Conservation (phyloP, 2,797 vertebrate species). For the Sebastes miniatus region DNA sequence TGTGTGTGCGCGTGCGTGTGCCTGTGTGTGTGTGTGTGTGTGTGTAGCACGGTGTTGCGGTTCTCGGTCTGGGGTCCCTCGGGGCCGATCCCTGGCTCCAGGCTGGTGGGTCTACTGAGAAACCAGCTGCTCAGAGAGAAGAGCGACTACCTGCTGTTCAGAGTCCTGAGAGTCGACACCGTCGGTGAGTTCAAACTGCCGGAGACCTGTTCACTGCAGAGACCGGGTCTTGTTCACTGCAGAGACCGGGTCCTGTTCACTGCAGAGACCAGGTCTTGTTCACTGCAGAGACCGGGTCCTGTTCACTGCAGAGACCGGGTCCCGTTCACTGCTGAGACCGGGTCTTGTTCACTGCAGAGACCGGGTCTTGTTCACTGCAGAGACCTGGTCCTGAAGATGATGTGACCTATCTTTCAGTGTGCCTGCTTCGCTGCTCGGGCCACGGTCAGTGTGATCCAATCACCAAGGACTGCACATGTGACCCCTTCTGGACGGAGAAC, state of each 20-base stretch:
- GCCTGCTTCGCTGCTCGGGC: constrained; percentile 88
- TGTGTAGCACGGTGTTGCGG: constrained; percentile 83
- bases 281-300: too few species aligned
- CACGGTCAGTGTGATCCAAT: constrained; percentile 91
- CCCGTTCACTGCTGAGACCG: too few species aligned
- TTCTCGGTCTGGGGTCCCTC: constrained; percentile 86
- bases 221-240: too few species aligned
- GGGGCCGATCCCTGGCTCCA: constrained; percentile 79
- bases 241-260: too few species aligned
- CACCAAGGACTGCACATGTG: constrained; percentile 88
- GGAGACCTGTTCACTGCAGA: neutral
- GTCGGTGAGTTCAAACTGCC: constrained; percentile 79
- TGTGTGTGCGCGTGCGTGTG: neutral
- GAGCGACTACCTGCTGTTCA: constrained; percentile 88
- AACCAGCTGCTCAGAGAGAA: constrained; percentile 86
- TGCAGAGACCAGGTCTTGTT: too few species aligned
- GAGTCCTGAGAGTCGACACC: constrained; percentile 88
- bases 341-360: too few species aligned
- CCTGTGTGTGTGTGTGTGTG: neutral
- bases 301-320: too few species aligned
- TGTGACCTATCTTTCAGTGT: constrained; percentile 73
- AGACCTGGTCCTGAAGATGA: too few species aligned
- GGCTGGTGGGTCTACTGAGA: constrained; percentile 81
- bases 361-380: too few species aligned
- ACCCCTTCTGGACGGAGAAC: constrained; percentile 93